Percentiles rank a stretch among this genome's conserved stretches.
phyloP scores from a whole-genome alignment of 1,140 invertebrate species.

The Helicoverpa armigera region DNA sequence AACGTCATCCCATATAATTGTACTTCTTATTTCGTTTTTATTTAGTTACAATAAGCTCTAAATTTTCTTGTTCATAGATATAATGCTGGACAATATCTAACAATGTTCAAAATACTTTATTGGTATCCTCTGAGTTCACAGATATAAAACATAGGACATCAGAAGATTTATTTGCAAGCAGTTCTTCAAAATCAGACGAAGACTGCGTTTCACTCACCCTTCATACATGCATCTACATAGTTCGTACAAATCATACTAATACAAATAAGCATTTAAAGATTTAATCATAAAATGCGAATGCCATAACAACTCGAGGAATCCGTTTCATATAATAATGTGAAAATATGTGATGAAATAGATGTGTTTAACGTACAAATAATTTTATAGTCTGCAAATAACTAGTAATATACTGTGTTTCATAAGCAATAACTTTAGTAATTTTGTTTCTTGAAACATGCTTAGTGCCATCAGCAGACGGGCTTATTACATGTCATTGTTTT shows the following conservation, averaged over 20 bases:
- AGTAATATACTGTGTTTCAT: conserved; percentile 76
- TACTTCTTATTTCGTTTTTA: conserved; percentile 15
- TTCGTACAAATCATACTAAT: conserved; percentile 50
- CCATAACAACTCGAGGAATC: conserved; percentile 55
- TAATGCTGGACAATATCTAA: conserved; percentile 17
- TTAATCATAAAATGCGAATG: conserved; percentile 57
- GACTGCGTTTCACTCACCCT: conserved; percentile 24
- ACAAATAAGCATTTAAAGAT: conserved; percentile 59
- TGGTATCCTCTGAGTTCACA: conserved; percentile 29
- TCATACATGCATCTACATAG: conserved; percentile 29
- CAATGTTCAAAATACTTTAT: conserved; percentile 23
- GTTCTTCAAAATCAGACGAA: conserved; percentile 17
- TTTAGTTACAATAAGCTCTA: neutral
- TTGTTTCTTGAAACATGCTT: conserved; percentile 78
- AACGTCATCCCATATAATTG: conserved; percentile 13
- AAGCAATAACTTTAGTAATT: conserved; percentile 56
- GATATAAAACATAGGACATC: neutral
- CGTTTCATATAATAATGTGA: conserved; percentile 50
- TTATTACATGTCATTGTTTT: conserved; percentile 71
- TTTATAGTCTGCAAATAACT: conserved; percentile 75
- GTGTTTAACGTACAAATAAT: conserved; percentile 77
- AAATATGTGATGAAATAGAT: conserved; percentile 68
- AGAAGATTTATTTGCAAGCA: conserved; percentile 19
- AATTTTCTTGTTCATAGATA: conserved; percentile 23
- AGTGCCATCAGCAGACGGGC: conserved; percentile 80